phyloP scores from a whole-genome alignment of 2,888 invertebrate genomes.

The Lasiommata megera region DNA sequence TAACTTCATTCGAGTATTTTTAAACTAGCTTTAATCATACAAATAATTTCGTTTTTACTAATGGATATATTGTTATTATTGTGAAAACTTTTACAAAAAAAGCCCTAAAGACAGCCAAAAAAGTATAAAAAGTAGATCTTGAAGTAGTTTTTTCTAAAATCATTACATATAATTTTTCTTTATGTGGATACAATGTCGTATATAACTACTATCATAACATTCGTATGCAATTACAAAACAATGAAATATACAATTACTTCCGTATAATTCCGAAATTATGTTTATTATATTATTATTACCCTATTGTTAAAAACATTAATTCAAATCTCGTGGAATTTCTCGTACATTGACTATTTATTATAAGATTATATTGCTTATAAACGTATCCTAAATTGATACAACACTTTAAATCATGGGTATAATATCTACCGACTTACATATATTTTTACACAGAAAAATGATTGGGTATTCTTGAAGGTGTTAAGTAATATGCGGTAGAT shows the following conservation, averaged over 20 bases:
- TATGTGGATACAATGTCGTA: too few species aligned
- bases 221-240: constrained; percentile 7
- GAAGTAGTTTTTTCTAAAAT: too few species aligned
- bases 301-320: constrained; percentile 6
- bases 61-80: too few species aligned
- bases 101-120: too few species aligned
- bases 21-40: too few species aligned
- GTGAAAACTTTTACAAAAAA: too few species aligned
- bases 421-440: constrained; percentile 24
- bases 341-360: background rate
- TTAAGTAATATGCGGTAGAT: constrained; percentile 32
- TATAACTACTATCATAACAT: too few species aligned
- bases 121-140: too few species aligned
- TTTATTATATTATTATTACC: background rate
- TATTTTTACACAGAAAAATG: constrained; percentile 26
- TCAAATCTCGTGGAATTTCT: constrained; percentile 1
- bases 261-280: background rate
- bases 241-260: constrained; percentile 3
- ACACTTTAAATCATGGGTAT: background rate
- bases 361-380: background rate
- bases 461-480: constrained; percentile 31
- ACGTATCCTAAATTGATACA: background rate
- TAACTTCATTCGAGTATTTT: too few species aligned
- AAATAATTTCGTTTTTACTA: too few species aligned
- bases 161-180: too few species aligned